These are phyloP conservation scores for Anabas testudineus DNA, from an alignment of 2,797 vertebrate species.

Conservation along the genomic window DNA sequence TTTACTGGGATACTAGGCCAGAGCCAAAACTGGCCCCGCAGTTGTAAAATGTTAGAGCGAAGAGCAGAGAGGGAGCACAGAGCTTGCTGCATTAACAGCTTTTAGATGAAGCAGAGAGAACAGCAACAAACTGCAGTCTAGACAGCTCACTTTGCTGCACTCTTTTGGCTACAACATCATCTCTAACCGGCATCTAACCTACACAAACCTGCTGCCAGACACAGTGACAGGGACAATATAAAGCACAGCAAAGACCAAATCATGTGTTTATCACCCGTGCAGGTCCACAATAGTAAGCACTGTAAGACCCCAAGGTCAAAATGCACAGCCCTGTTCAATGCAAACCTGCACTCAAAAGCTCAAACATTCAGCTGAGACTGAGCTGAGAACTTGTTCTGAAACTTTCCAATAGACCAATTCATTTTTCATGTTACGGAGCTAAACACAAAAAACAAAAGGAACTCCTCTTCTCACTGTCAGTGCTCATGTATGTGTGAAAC, in stretches of 20 bases:
- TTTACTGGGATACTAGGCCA: conserved; percentile 74
- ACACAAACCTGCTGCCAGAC: background rate
- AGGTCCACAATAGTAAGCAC: background rate
- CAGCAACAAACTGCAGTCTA: background rate
- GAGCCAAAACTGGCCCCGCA: conserved; percentile 47
- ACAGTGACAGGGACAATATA: background rate
- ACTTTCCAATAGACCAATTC: too few species aligned
- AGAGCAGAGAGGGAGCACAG: conserved; percentile 16
- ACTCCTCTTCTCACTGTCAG: too few species aligned
- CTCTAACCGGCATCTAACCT: conserved; percentile 1
- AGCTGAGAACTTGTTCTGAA: too few species aligned
- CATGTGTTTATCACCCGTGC: background rate
- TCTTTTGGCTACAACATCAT: background rate
- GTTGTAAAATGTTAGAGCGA: conserved; percentile 42
- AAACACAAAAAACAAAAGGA: too few species aligned
- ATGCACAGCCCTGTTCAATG: too few species aligned
- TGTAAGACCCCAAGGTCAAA: too few species aligned
- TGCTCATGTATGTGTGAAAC: too few species aligned
- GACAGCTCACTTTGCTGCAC: background rate
- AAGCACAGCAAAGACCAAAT: background rate
- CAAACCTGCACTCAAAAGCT: too few species aligned
- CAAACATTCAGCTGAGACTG: too few species aligned
- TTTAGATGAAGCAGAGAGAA: conserved; percentile 24
- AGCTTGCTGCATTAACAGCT: conserved; percentile 9
- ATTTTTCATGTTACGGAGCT: too few species aligned